Evolutionary conservation across 2,888 invertebrate species (phyloP).

Genomic region (Sturmia bella): DNA sequence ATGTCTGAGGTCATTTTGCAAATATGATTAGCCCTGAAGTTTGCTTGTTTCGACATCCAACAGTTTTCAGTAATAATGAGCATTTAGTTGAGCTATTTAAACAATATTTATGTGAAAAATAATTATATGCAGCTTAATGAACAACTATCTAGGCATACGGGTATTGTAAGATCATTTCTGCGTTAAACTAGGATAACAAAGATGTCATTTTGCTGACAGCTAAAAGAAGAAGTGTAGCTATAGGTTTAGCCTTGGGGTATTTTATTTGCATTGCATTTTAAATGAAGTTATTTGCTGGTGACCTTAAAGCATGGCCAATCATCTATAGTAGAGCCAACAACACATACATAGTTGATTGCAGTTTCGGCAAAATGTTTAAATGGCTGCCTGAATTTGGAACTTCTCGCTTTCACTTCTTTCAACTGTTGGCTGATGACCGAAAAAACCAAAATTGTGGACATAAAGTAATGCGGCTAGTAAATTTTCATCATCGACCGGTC

Average conservation of each 20-base stretch:
- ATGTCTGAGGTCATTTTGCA: constrained; percentile 46
- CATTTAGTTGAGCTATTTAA: constrained; percentile 60
- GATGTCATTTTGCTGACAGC: constrained; percentile 47
- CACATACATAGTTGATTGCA: constrained; percentile 41
- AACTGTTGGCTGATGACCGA: too few relatives aligned
- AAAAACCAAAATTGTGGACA: too few relatives aligned
- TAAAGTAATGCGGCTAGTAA: too few relatives aligned
- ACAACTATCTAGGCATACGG: background rate
- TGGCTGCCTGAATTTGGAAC: too few relatives aligned
- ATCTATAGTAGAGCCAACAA: background rate
- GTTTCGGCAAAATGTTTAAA: constrained; percentile 1
- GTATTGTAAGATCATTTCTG: background rate
- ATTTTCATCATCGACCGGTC: too few relatives aligned
- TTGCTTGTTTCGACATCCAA: constrained; percentile 53
- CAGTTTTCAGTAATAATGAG: constrained; percentile 61
- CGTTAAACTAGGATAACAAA: constrained; percentile 29
- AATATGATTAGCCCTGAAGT: constrained; percentile 55
- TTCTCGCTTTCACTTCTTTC: too few relatives aligned
- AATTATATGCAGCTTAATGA: constrained; percentile 57
- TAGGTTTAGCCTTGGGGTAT: constrained; percentile 47
- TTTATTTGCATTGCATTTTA: constrained; percentile 17
- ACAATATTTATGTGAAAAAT: constrained; percentile 60
- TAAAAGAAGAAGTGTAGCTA: constrained; percentile 10
- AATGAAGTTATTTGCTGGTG: constrained; percentile 40
- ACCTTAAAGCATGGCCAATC: constrained; percentile 39